phyloP scores from a whole-genome alignment of 2,113 vertebrate species.

The Procavia capensis region DNA sequence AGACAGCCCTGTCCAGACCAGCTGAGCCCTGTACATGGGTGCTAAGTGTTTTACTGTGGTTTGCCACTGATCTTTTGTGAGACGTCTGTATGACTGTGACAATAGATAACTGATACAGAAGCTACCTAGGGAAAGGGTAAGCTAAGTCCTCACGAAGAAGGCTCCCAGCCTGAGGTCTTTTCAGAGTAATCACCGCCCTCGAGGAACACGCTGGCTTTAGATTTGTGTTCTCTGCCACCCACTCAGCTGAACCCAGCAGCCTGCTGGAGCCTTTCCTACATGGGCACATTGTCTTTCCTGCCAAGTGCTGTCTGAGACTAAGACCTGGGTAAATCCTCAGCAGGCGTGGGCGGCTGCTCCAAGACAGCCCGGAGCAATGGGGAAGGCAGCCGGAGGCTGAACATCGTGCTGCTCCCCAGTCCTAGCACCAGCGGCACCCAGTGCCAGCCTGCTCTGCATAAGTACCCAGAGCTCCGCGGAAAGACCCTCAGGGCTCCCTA shows the following conservation, averaged over 20 bases:
- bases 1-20: neutral
- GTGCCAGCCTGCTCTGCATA: neutral
- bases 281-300: accelerated
- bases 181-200: accelerated
- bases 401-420: neutral
- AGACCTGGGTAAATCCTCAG: neutral
- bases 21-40: neutral
- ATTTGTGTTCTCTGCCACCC: neutral
- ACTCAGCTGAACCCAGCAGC: neutral
- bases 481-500: neutral
- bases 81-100: neutral
- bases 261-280: neutral
- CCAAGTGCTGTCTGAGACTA: neutral
- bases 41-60: neutral
- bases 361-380: neutral
- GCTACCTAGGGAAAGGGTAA: neutral
- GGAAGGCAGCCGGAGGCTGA: neutral
- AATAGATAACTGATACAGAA: neutral
- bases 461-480: accelerated
- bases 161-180: neutral
- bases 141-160: neutral
- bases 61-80: neutral
- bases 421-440: accelerated
- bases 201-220: neutral
- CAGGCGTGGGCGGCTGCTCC: neutral